Base-by-base conservation (phyloP, 64 coral and sea anemone genomes). In the Montipora efflorescens region DNA sequence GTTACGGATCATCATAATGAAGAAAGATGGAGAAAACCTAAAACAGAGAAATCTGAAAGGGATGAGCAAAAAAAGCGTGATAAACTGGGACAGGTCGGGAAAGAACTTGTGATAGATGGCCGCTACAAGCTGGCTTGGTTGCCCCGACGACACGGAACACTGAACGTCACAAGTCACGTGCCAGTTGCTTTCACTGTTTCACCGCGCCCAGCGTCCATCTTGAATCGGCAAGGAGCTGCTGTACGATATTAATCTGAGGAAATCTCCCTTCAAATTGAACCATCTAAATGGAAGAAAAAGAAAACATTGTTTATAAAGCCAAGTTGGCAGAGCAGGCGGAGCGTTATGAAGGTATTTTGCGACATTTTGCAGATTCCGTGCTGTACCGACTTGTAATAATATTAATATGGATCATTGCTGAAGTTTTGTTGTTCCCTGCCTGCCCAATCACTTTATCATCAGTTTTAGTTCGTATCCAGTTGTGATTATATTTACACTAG, bases 301-400 rank as follows among this genome's bases (percentile, higher is more conserved):
- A 99, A 57, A 74, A 96, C 18, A 44, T 75, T 51, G 89, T 96
- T 89, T 95, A 89, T 59, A 74, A 81, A 57, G 98, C 98, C 21
- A 99, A 96, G 49, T 67, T 99, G 82, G 95, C 98, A 8, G 98
- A 99, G 74, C 98, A 99, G 88, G 95, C 98, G 18, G 98, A 99
- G 77, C 92, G 98, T 87, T 99, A 96, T 81, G 95, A 99, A 61
- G 95, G 95, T 95, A 89, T 82, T 36, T 70, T 81, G 45, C 5
- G 11, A 4, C 18, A 44, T 86, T 70, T 50, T 70, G 16, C 6
- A 8, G 16, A 4, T 62, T 48, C 14, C 46, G 4, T 18, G n/a
- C 67, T 48, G 66, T n/a, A 48, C 62, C 49, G 82, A 71, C 25
- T 84, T 84, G 62, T 48, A 69, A 47, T 36, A 36, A 1, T 36